Conservation (phyloP, 2,113 vertebrate species). For the Nannospalax galili region DNA sequence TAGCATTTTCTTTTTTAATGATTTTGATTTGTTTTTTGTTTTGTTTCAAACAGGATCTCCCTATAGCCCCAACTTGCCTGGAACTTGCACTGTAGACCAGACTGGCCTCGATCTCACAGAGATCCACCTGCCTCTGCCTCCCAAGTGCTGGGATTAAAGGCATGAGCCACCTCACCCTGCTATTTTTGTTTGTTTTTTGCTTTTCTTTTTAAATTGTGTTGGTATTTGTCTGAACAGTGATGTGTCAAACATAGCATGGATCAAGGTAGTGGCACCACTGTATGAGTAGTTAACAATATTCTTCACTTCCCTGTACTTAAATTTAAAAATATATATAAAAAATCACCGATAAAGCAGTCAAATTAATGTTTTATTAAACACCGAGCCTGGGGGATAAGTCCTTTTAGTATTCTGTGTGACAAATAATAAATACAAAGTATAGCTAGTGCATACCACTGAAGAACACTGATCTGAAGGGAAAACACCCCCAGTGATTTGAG, state of each 20-base stretch:
- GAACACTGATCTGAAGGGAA: not conserved
- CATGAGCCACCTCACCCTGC: too few species aligned
- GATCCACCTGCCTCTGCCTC: too few species aligned
- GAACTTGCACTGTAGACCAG: too few species aligned
- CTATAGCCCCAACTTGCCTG: too few species aligned
- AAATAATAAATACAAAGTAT: not conserved
- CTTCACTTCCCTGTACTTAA: not conserved
- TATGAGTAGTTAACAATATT: not conserved
- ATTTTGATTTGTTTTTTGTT: not conserved
- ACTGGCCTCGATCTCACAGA: too few species aligned
- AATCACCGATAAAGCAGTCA: not conserved
- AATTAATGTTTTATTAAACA: slow-evolving; percentile 38
- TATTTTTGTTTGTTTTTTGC: not conserved
- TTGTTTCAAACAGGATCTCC: not conserved
- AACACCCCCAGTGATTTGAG: not conserved
- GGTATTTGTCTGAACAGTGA: not conserved
- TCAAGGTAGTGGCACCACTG: not conserved
- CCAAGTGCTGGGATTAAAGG: too few species aligned
- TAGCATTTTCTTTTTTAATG: not conserved
- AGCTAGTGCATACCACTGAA: not conserved
- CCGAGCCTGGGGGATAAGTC: not conserved
- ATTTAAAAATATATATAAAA: too few species aligned
- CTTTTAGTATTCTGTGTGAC: slow-evolving; percentile 27
- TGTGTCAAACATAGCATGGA: not conserved
- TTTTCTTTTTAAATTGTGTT: not conserved